Base-by-base conservation (phyloP, 35 echinoderm and acorn worm genomes). In the Eucidaris tribuloides region DNA sequence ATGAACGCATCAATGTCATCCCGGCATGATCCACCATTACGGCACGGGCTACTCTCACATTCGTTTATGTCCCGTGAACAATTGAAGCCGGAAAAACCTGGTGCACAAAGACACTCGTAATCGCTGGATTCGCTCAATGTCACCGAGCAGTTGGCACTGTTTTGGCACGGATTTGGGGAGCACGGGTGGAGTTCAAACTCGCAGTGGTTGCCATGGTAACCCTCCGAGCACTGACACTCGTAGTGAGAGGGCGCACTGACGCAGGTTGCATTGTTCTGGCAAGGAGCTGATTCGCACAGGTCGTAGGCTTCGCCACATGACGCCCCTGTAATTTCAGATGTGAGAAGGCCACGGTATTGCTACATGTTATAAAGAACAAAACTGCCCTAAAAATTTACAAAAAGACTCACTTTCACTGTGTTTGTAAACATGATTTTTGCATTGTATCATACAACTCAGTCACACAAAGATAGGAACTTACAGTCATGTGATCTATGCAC, bases 21-120 rank as follows among this genome's bases (percentile, higher is more conserved):
- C 11, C 31, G 9, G 71, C 90, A 92, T 20, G 42, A 77, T 1
- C 55, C 90, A 44, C 27, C 65, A 61, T 92, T 86, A 2, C 38
- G 25, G 52, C 90, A 92, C 9, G 90, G 83, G 18, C 62, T 63
- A 25, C 78, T 82, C 40, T 63, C 9, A 27, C 90, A 92, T 33
- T 92, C 90, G 71, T 92, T 49, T 18, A 87, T 77, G 15, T 83
- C 79, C n/a, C 68, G 46, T 23, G 23, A 29, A 62, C 89, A 92
- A 62, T 50, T 76, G 38, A 61, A 20, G 7, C 89, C 83, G 38
- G 58, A 17, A n/a, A 59, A 92, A 22, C 89, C 89, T 9, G 46
- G 62, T 25, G 34, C 41, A 57, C 84, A 92, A 5, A 41, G 18
- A 45, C 90, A 92, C 42, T 27, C 45, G 44, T 80, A 92, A 18